phyloP scores from a whole-genome alignment of 1,140 invertebrate species.

The Drosophila leontia region DNA sequence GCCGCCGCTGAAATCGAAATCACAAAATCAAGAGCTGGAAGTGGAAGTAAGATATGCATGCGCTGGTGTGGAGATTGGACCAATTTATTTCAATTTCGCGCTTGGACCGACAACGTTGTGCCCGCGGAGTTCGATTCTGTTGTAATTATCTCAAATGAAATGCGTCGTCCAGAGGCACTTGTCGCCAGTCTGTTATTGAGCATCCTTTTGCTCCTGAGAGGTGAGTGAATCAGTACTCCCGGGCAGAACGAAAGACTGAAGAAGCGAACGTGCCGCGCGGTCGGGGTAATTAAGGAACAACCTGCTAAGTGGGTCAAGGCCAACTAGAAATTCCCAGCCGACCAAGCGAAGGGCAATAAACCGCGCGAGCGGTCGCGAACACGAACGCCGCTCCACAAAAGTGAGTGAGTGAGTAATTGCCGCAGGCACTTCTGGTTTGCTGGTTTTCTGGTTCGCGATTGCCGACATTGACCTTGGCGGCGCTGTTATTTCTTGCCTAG shows the following conservation, averaged over 20 bases:
- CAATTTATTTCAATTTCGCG: constrained; percentile 81
- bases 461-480: constrained; percentile 52
- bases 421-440: constrained; percentile 46
- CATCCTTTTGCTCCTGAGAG: constrained; percentile 35
- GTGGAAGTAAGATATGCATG: constrained; percentile 75
- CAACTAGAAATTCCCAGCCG: constrained; percentile 70
- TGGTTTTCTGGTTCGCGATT: constrained; percentile 30
- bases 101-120: constrained; percentile 65
- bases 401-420: constrained; percentile 80
- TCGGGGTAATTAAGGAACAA: constrained; percentile 48
- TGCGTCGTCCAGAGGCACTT: constrained; percentile 21
- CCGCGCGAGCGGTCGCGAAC: constrained; percentile 39
- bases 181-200: constrained; percentile 18
- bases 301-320: constrained; percentile 66
- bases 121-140: constrained; percentile 5
- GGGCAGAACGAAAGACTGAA: constrained; percentile 65
- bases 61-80: constrained; percentile 60
- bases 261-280: constrained; percentile 48
- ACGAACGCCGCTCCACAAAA: constrained; percentile 44
- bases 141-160: constrained; percentile 15
- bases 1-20: constrained; percentile 67
- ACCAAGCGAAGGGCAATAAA: constrained; percentile 78
- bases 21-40: constrained; percentile 61
- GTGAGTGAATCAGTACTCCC: constrained; percentile 42
- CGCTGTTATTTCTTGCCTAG: constrained; percentile 27